Conservation (phyloP, 2,888 invertebrate genomes). For the Achlya flavicornis region DNA sequence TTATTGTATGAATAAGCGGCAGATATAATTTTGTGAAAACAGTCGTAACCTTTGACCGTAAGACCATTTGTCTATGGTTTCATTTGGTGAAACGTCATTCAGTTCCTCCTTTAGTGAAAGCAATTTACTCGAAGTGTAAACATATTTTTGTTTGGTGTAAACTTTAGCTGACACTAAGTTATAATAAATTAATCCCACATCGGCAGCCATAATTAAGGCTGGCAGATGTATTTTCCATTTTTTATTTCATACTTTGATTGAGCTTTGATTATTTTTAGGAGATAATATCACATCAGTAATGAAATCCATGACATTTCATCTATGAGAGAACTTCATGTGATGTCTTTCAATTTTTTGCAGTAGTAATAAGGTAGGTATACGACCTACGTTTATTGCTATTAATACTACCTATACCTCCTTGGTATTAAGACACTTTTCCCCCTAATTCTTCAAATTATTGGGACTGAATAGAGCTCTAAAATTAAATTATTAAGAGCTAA, state of each 20-base stretch:
- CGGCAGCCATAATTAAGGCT: conserved; percentile 12
- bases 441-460: too few species aligned
- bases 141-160: conserved; percentile 22
- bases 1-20: conserved; percentile 10
- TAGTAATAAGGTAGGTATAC: too few species aligned
- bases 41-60: conserved; percentile 56
- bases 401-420: too few species aligned
- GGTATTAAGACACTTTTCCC: too few species aligned
- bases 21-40: conserved; percentile 29
- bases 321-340: too few species aligned
- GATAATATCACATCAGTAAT: neutral
- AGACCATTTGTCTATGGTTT: conserved; percentile 61
- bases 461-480: too few species aligned
- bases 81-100: conserved; percentile 67
- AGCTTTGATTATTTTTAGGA: neutral
- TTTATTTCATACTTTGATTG: neutral
- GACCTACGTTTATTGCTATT: too few species aligned
- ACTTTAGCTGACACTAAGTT: neutral
- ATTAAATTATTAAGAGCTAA: too few species aligned
- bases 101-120: conserved; percentile 41
- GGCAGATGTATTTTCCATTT: conserved; percentile 13
- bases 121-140: conserved; percentile 49
- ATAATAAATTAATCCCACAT: neutral
- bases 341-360: too few species aligned
- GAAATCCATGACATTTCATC: too few species aligned